phyloP scores from a whole-genome alignment of 2,113 vertebrate genomes.

The Turnix velox region DNA sequence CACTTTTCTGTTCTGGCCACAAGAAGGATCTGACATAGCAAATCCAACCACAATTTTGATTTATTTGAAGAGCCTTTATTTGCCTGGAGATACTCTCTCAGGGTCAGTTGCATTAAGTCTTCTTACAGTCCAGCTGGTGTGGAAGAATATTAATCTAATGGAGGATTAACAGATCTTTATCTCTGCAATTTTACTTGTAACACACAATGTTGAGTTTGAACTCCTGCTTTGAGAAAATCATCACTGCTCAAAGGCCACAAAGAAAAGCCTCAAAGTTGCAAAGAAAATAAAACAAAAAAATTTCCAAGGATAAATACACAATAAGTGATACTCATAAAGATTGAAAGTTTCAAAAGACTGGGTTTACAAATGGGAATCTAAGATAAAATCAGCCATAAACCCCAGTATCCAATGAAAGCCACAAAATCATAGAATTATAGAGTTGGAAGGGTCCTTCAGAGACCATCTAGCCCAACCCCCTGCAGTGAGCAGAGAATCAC shows the following conservation, averaged over 20 bases:
- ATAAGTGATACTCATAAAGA: background rate
- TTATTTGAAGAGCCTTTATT: background rate
- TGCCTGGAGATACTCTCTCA: background rate
- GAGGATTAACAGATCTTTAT: background rate
- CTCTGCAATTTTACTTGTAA: background rate
- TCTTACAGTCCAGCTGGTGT: background rate
- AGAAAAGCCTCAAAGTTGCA: rapidly evolving
- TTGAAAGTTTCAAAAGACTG: background rate
- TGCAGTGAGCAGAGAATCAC: too few species aligned
- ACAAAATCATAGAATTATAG: too few species aligned
- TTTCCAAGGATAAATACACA: background rate
- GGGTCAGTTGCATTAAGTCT: background rate
- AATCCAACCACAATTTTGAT: background rate
- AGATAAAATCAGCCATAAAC: background rate
- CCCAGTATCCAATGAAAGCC: background rate
- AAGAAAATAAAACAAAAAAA: background rate
- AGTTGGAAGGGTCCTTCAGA: too few species aligned
- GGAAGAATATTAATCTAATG: too few species aligned
- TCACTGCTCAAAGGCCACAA: background rate
- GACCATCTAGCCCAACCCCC: too few species aligned
- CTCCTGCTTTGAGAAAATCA: background rate
- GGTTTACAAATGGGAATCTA: background rate
- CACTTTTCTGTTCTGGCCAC: too few species aligned
- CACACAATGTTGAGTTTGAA: background rate
- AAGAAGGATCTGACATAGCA: background rate